Percentiles rank a stretch among this genome's conserved stretches.
Conservation (phyloP, 2,888 invertebrate genomes). For the Pediacus dermestoides region DNA sequence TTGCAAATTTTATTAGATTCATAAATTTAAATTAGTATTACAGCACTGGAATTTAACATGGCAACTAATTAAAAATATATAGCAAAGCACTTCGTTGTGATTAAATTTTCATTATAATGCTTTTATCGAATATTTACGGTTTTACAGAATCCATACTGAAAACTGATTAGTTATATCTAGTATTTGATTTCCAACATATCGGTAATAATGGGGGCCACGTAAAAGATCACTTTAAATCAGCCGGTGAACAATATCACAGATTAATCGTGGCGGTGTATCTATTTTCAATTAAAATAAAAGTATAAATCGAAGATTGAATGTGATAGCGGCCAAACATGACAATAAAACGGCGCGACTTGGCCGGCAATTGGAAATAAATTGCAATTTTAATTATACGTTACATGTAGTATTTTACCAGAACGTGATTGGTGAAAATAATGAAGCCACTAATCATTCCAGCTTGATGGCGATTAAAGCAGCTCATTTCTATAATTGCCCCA, state of each 20-base stretch:
- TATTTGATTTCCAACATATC: too few relatives aligned
- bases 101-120: slow-evolving; percentile 26
- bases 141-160: slow-evolving; percentile 4
- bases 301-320: slow-evolving; percentile 37
- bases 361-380: slow-evolving; percentile 44
- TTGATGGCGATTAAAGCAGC: slow-evolving; percentile 47
- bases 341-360: slow-evolving; percentile 35
- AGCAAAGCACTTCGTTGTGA: slow-evolving; percentile 8
- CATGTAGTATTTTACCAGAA: slow-evolving; percentile 41
- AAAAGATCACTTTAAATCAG: too few relatives aligned
- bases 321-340: slow-evolving; percentile 38
- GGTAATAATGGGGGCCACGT: too few relatives aligned
- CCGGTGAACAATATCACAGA: too few relatives aligned
- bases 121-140: slow-evolving; percentile 23
- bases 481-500: slow-evolving; percentile 49
- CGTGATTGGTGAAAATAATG: slow-evolving; percentile 49
- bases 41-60: not conserved
- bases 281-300: slow-evolving; percentile 41
- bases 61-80: slow-evolving; percentile 9
- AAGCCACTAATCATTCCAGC: slow-evolving; percentile 48
- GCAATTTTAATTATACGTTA: slow-evolving; percentile 47
- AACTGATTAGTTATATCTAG: slow-evolving; percentile 8
- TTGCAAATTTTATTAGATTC: slow-evolving; percentile 6
- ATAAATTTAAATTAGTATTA: slow-evolving; percentile 9
- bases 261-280: too few relatives aligned